Base-by-base conservation (phyloP, 92 coral and sea anemone genomes). In the Pocillopora meandrina region DNA sequence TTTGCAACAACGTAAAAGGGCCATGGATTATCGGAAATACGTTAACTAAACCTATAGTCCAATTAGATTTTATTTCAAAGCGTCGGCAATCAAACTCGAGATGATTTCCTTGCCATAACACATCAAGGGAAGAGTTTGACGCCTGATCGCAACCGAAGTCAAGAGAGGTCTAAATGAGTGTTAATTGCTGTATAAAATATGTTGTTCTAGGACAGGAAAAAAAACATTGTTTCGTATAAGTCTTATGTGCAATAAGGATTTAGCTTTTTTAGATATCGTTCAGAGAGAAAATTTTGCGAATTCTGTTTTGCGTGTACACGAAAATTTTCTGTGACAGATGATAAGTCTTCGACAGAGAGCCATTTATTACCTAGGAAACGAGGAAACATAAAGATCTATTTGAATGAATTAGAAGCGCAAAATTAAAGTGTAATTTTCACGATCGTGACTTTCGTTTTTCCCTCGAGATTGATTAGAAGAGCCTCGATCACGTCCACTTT, bases 341-440 rank as follows among this genome's bases (percentile, higher is more conserved):
- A 3, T 42, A 23, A n/a, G 21, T 65, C 23, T 49, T 9, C 55
- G 42, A 35, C n/a, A n/a, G 47, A 13, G 18, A 17, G 20, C 47
- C 72, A 78, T 78, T 18, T 62, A 42, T 63, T 63, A 71, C 82
- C 49, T 62, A 19, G 82, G 31, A 78, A 78, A 35, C 31, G 33
- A 36, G 34, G 6, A 33, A 64, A 64, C n/a, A 15, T 20, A n/a
- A 31, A 0, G 12, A 33, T 42, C 73, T 42, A 21, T 69, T 31
- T 36, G 35, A 15, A 47, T 2, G 9, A 69, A 34, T 13, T 19
- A 35, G 12, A 52, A 49, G 73, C 20, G 74, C 26, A 34, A 70
- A 35, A 26, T 26, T 26, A 26, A 70, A 16, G 56, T 21, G 33
- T 55, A 70, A 14, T 70, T 70, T 70, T 34, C 33, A 36, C 35